phyloP scores from a whole-genome alignment of 2,888 invertebrate genomes.

The Pterostichus madidus region DNA sequence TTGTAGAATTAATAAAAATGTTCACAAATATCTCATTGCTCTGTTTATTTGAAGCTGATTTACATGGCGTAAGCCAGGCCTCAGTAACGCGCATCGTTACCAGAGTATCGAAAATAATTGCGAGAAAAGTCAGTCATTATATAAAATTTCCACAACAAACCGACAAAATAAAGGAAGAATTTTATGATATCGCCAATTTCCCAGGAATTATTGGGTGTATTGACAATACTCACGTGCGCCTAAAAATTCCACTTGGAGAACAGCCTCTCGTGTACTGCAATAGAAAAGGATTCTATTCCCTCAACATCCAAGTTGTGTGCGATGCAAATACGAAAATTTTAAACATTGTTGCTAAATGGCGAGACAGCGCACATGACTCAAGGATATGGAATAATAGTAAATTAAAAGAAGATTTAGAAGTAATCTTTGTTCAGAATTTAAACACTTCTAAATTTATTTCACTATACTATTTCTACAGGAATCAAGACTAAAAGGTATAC shows the following conservation, averaged over 20 bases:
- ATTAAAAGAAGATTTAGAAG: neutral
- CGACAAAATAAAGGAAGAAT: too few relatives aligned
- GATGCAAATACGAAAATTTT: slow-evolving; percentile 16
- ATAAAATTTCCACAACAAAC: too few relatives aligned
- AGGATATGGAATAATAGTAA: slow-evolving; percentile 2
- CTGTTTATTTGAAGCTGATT: too few relatives aligned
- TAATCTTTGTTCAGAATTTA: neutral
- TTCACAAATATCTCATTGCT: too few relatives aligned
- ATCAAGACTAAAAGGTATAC: slow-evolving; percentile 21
- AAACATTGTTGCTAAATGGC: slow-evolving; percentile 39
- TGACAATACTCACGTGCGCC: neutral
- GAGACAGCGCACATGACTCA: slow-evolving; percentile 35
- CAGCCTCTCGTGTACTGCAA: neutral
- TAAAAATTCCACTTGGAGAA: neutral
- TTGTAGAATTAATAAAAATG: too few relatives aligned
- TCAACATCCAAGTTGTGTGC: slow-evolving; percentile 20
- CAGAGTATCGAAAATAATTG: neutral
- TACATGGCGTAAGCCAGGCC: too few relatives aligned
- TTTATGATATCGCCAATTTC: neutral
- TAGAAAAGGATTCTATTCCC: slow-evolving; percentile 5
- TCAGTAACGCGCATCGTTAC: too few relatives aligned
- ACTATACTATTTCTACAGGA: slow-evolving; percentile 1
- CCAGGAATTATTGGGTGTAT: neutral
- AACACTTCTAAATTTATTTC: neutral
- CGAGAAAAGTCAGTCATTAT: too few relatives aligned